Evolutionary conservation across 2,113 vertebrate genomes (phyloP).

Genomic region (Bothrops jararaca): DNA sequence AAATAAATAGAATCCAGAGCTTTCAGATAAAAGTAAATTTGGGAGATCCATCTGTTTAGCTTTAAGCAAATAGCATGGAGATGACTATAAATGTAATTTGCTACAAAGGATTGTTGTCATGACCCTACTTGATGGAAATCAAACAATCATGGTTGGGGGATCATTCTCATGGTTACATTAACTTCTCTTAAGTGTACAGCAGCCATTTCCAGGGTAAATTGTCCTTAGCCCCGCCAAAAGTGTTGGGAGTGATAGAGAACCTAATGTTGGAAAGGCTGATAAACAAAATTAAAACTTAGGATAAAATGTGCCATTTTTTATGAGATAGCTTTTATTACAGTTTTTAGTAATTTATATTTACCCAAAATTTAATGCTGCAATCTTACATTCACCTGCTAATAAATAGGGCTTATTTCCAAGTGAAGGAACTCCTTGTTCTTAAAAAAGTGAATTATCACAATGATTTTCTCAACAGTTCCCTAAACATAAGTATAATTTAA

Average conservation of each 20-base stretch:
- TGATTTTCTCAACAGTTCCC: constrained; percentile 46
- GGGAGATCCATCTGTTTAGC: neutral
- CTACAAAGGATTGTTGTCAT: neutral
- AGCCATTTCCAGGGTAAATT: neutral
- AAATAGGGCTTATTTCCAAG: neutral
- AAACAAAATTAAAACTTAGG: constrained; percentile 11
- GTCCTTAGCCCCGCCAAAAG: neutral
- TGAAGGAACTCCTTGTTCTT: constrained; percentile 53
- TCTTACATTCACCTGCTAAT: neutral
- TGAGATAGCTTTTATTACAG: neutral
- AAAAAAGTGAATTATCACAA: constrained; percentile 48
- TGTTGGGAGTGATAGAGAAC: neutral
- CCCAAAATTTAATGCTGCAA: constrained; percentile 30
- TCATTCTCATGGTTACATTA: constrained; percentile 41
- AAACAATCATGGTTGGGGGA: neutral
- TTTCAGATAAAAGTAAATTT: neutral
- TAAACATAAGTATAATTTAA: constrained; percentile 61
- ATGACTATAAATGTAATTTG: constrained; percentile 36
- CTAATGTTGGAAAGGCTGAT: neutral
- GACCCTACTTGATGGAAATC: neutral
- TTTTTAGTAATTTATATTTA: constrained; percentile 14
- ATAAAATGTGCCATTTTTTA: neutral
- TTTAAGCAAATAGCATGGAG: constrained; percentile 57
- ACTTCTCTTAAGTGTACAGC: constrained; percentile 56
- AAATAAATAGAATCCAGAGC: neutral